Evolutionary conservation across 2,797 vertebrate species (phyloP).

Genomic region (Xyrichtys novacula): DNA sequence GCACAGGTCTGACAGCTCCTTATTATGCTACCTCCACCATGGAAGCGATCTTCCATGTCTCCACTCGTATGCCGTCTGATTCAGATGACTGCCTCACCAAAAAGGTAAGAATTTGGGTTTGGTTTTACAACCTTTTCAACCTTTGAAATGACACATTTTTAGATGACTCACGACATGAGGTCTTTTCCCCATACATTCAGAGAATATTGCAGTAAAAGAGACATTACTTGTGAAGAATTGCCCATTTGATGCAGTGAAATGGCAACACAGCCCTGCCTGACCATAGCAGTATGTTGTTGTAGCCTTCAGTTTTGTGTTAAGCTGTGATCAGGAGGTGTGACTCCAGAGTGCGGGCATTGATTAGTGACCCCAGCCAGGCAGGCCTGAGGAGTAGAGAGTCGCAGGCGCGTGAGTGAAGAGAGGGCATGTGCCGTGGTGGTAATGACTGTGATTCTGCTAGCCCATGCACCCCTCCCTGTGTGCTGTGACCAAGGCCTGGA

Average conservation of each 20-base stretch:
- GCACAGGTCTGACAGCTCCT: conserved; percentile 95
- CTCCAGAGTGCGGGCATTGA: conserved; percentile 78
- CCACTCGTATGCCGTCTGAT: conserved; percentile 96
- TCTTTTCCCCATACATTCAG: conserved; percentile 2
- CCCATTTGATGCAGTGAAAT: conserved; percentile 68
- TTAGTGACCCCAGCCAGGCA: conserved; percentile 77
- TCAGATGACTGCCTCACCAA: conserved; percentile 96
- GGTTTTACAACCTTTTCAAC: neutral
- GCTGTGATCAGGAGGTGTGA: conserved; percentile 79
- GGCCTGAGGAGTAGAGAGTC: conserved; percentile 77
- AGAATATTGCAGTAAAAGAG: neutral
- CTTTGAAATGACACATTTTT: neutral
- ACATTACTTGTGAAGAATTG: conserved; percentile 7
- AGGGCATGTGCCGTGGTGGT: conserved; percentile 84
- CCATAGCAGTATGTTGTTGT: conserved; percentile 66
- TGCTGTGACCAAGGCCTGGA: conserved; percentile 87
- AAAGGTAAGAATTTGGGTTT: conserved; percentile 86
- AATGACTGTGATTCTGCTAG: conserved; percentile 86
- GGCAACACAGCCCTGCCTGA: conserved; percentile 67
- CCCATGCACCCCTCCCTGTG: conserved; percentile 77
- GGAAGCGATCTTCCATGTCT: conserved; percentile 99
- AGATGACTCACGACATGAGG: neutral
- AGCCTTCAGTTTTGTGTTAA: conserved; percentile 75
- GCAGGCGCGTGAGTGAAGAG: conserved; percentile 75
- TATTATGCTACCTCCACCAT: conserved; percentile 98